A percentile compares a stretch with the other conserved stretches of the same genome.
These are phyloP conservation scores for Eupsilia transversa DNA, from an alignment of 2,888 invertebrate species.

Conservation along the genomic window DNA sequence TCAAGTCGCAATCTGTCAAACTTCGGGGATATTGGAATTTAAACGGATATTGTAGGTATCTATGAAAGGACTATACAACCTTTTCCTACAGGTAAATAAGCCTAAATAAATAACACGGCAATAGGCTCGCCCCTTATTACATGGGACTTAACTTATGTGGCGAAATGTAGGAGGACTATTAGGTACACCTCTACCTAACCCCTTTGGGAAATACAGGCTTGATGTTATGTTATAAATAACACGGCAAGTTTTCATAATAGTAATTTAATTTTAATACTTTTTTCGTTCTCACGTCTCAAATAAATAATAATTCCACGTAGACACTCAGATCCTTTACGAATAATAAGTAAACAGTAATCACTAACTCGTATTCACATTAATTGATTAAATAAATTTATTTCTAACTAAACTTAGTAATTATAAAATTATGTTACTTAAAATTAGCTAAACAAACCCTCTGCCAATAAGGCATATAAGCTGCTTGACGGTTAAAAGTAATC, in stretches of 20 bases:
- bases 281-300: conserved; percentile 71
- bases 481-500: conserved; percentile 72
- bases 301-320: conserved; percentile 75
- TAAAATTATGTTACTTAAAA: conserved; percentile 66
- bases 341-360: conserved; percentile 67
- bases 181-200: too few species aligned
- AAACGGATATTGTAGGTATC: too few species aligned
- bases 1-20: too few species aligned
- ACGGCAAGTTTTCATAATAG: conserved; percentile 37
- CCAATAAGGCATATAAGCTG: conserved; percentile 73
- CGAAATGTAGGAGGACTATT: too few species aligned
- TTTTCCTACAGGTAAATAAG: not conserved
- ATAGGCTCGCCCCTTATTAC: too few species aligned
- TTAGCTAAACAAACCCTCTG: conserved; percentile 69
- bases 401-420: conserved; percentile 63
- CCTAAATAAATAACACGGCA: too few species aligned
- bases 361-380: conserved; percentile 66
- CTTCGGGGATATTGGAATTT: too few species aligned
- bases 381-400: conserved; percentile 64
- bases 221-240: too few species aligned
- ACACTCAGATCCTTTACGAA: conserved; percentile 79
- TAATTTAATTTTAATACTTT: conserved; percentile 64
- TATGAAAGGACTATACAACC: too few species aligned
- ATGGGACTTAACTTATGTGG: too few species aligned
- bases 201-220: too few species aligned